These are phyloP conservation scores for Noctua comes DNA, from an alignment of 2,888 invertebrate species.

Conservation along the genomic window DNA sequence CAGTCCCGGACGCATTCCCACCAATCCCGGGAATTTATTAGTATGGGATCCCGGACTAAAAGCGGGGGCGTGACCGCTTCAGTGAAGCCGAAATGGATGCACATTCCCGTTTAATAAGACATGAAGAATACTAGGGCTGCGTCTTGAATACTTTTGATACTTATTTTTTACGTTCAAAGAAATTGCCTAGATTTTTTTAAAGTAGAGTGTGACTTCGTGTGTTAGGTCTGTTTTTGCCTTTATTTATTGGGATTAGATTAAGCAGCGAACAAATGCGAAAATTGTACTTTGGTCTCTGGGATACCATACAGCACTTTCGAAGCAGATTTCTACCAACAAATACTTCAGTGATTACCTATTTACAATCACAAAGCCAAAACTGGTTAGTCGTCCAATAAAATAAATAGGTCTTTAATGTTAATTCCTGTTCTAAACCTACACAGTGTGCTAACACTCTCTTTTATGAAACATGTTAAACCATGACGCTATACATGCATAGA, in stretches of 20 bases:
- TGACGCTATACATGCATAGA: background rate
- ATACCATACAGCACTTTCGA: background rate
- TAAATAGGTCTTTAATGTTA: background rate
- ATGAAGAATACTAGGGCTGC: slow-evolving; percentile 47
- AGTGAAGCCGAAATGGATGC: slow-evolving; percentile 67
- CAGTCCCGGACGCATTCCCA: slow-evolving; percentile 72
- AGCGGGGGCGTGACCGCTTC: slow-evolving; percentile 61
- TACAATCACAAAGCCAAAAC: background rate
- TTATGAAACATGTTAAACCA: background rate
- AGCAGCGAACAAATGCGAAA: background rate
- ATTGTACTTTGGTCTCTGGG: background rate
- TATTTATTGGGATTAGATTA: background rate
- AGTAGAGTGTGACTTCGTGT: background rate
- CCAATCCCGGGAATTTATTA: slow-evolving; percentile 74
- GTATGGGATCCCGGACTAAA: slow-evolving; percentile 69
- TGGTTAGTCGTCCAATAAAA: background rate
- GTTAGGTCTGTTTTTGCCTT: too few relatives aligned
- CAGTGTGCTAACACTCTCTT: background rate
- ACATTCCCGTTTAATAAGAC: slow-evolving; percentile 70
- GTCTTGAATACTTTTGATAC: background rate
- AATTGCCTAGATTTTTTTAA: too few relatives aligned
- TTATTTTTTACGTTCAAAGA: background rate
- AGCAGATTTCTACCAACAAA: background rate
- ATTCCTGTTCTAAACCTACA: background rate
- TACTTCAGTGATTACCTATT: background rate